Conservation (phyloP, 2,797 vertebrate genomes). For the Neomorphus geoffroyi region DNA sequence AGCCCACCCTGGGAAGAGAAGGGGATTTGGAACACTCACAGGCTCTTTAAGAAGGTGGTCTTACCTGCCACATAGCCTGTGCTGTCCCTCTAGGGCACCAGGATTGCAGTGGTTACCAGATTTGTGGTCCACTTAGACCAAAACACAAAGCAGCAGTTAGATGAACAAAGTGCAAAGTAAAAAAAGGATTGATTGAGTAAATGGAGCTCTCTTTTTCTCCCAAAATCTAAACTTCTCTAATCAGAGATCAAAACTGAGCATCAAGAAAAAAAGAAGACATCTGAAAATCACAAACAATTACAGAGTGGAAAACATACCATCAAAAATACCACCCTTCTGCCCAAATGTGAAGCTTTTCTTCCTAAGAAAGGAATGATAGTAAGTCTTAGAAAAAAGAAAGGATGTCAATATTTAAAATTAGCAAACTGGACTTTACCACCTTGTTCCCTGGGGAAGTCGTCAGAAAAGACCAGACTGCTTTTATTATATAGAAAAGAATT, state of each 20-base stretch:
- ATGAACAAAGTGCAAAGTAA: not conserved
- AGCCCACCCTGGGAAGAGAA: not conserved
- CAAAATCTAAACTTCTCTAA: not conserved
- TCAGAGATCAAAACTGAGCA: not conserved
- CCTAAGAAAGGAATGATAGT: not conserved
- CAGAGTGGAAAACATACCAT: not conserved
- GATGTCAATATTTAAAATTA: not conserved
- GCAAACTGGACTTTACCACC: not conserved
- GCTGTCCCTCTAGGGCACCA: not conserved
- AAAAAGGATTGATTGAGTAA: not conserved
- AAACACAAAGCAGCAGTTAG: not conserved
- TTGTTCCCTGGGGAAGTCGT: not conserved
- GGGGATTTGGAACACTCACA: not conserved
- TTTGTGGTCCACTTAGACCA: not conserved
- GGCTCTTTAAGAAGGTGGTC: not conserved
- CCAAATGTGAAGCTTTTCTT: not conserved
- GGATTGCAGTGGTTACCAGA: not conserved
- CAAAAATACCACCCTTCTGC: not conserved
- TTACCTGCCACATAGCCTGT: not conserved
- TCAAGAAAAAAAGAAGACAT: not conserved
- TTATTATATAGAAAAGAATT: slow-evolving; percentile 11
- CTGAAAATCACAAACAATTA: not conserved
- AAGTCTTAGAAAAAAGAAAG: not conserved
- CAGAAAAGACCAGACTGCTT: not conserved
- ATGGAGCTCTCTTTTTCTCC: not conserved